Conservation (phyloP, 1,140 invertebrate genomes). For the Aphaenogaster rudis region DNA sequence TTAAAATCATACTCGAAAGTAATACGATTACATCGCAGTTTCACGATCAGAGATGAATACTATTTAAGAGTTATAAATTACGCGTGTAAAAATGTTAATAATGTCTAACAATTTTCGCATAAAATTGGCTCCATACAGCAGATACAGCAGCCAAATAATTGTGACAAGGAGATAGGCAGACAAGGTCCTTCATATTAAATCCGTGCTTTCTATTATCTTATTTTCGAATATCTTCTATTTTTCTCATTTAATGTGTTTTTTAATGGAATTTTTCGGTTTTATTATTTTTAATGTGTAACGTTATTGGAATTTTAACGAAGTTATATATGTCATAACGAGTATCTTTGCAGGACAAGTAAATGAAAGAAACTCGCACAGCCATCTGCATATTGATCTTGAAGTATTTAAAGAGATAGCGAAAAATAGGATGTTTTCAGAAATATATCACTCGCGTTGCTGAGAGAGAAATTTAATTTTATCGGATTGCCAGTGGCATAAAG, state of each 20-base stretch:
- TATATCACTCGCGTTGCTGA: neutral
- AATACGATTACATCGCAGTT: neutral
- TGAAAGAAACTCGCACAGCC: conserved; percentile 17
- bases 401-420: conserved; percentile 28
- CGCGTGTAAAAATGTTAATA: neutral
- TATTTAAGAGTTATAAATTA: neutral
- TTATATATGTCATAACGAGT: neutral
- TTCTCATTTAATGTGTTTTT: neutral
- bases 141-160: neutral
- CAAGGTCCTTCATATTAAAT: neutral
- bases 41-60: too few species aligned
- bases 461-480: conserved; percentile 14
- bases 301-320: conserved; percentile 58
- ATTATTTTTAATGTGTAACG: conserved; percentile 40
- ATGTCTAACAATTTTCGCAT: neutral
- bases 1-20: neutral
- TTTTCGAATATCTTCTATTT: neutral
- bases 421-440: neutral
- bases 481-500: neutral
- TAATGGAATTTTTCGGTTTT: conserved; percentile 4
- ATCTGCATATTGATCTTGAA: conserved; percentile 26
- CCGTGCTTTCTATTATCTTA: conserved; percentile 6
- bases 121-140: neutral
- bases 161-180: neutral
- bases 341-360: conserved; percentile 45